A percentile compares a stretch with the other conserved stretches of the same genome.
phyloP scores from a whole-genome alignment of 2,797 vertebrate species.

The Karalla daura region DNA sequence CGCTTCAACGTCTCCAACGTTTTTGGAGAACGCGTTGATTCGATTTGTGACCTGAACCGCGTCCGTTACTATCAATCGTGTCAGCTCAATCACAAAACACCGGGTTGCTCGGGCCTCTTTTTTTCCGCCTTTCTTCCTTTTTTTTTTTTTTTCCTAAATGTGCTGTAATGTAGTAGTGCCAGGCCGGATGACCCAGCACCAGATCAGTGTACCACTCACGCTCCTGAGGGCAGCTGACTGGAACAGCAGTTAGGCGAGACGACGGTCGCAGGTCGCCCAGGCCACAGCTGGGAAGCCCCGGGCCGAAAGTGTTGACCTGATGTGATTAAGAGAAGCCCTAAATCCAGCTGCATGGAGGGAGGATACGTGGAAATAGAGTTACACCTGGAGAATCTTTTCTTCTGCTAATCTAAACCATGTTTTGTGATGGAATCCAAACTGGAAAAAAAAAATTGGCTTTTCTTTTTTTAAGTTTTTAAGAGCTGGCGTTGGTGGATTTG shows the following conservation, averaged over 20 bases:
- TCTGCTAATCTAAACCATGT: conserved; percentile 15
- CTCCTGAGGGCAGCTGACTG: conserved; percentile 67
- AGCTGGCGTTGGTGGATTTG: conserved; percentile 23
- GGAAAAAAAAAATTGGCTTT: neutral
- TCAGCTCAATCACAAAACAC: conserved; percentile 44
- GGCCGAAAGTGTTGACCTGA: conserved; percentile 65
- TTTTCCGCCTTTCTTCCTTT: conserved; percentile 24
- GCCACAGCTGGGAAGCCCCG: conserved; percentile 75
- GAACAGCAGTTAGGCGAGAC: conserved; percentile 71
- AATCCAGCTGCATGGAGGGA: conserved; percentile 64
- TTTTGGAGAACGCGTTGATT: conserved; percentile 25
- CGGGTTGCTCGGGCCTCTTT: conserved; percentile 38
- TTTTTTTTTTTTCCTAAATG: conserved; percentile 31
- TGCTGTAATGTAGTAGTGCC: conserved; percentile 56
- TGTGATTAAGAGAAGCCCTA: conserved; percentile 70
- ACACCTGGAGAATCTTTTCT: conserved; percentile 52
- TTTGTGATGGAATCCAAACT: conserved; percentile 13
- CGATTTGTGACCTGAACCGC: conserved; percentile 36
- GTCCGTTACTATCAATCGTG: conserved; percentile 43
- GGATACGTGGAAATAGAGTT: conserved; percentile 56
- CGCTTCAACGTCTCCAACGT: no score
- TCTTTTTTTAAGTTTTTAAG: conserved; percentile 9
- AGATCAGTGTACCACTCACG: conserved; percentile 70
- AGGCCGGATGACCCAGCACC: conserved; percentile 72
- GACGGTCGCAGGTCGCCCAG: conserved; percentile 62